phyloP scores from a whole-genome alignment of 2,113 vertebrate species.

The Rynchops niger region DNA sequence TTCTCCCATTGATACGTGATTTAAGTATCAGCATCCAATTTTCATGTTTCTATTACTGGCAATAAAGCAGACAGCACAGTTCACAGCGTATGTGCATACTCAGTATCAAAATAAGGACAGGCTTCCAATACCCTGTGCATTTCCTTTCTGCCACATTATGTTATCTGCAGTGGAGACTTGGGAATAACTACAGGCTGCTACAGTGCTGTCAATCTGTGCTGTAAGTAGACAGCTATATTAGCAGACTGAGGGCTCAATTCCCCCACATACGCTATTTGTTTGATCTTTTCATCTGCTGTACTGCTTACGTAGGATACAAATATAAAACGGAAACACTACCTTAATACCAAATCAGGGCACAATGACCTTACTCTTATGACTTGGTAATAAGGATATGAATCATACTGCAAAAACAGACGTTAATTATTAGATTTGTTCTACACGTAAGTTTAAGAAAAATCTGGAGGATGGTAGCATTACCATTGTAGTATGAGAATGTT shows the following conservation, averaged over 20 bases:
- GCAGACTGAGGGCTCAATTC: background rate
- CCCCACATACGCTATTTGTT: background rate
- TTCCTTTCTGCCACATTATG: background rate
- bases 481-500: background rate
- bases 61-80: background rate
- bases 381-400: background rate
- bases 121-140: background rate
- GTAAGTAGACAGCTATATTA: background rate
- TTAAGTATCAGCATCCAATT: background rate
- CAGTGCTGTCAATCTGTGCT: background rate
- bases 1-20: background rate
- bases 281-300: background rate
- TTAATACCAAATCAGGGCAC: background rate
- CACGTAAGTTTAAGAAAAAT: background rate
- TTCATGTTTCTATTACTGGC: background rate
- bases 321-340: background rate
- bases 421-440: background rate
- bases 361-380: background rate
- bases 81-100: accelerated
- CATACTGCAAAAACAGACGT: background rate
- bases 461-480: background rate
- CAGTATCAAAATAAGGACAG: background rate
- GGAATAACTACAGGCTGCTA: background rate
- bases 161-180: background rate
- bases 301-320: background rate